A percentile compares a stretch with the other conserved stretches of the same genome.
Evolutionary conservation across 1,140 invertebrate genomes (phyloP).

Genomic region (Brachionus koreanus): DNA sequence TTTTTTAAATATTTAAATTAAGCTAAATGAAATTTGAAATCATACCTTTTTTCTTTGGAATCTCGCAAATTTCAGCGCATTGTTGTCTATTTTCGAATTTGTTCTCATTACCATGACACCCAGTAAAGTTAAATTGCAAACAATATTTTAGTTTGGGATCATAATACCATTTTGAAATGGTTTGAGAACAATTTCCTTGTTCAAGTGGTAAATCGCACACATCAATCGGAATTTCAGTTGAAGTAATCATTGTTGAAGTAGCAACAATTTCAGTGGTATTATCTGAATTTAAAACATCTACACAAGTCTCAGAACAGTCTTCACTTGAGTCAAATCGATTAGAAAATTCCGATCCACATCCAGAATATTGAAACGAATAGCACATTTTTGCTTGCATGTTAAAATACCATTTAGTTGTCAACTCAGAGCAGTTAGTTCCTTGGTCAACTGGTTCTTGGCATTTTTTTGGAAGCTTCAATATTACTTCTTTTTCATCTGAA

Average conservation of each 20-base stretch:
- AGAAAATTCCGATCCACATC: conserved; percentile 62
- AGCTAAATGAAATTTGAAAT: not conserved
- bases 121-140: conserved; percentile 26
- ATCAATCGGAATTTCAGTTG: conserved; percentile 56
- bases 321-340: conserved; percentile 16
- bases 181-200: conserved; percentile 46
- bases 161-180: conserved; percentile 41
- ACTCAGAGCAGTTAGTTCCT: not conserved
- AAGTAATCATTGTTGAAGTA: not conserved
- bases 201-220: conserved; percentile 54
- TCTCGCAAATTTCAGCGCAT: conserved; percentile 63
- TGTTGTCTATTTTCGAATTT: conserved; percentile 77
- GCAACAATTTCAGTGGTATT: not conserved
- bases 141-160: conserved; percentile 25
- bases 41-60: conserved; percentile 25
- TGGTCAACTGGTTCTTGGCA: not conserved
- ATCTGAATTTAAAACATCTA: not conserved
- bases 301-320: conserved; percentile 14
- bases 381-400: conserved; percentile 77
- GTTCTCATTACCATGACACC: conserved; percentile 76
- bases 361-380: conserved; percentile 88
- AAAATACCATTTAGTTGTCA: conserved; percentile 70
- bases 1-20: not conserved
- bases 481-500: conserved; percentile 2
- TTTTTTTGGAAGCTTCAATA: not conserved